These are phyloP conservation scores for Hydractinia symbiolongicarpus DNA, from an alignment of 30 jellyfish, hydroid and myxozoan genomes.

Conservation along the genomic window DNA sequence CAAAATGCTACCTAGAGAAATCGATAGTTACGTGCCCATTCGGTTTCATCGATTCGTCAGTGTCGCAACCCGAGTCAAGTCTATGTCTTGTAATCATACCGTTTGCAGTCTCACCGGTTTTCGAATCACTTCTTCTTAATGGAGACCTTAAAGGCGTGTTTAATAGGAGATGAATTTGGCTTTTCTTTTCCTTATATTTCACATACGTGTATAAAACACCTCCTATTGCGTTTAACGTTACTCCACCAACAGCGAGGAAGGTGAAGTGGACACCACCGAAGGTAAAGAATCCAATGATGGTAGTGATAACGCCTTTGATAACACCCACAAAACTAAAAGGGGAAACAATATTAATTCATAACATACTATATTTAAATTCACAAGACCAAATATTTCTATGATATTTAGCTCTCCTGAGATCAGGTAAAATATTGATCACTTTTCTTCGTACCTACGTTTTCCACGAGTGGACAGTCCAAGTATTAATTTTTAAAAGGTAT, in stretches of 20 bases:
- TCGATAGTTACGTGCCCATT: background rate
- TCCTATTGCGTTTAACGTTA: slow-evolving; percentile 78
- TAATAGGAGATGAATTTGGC: slow-evolving; percentile 17
- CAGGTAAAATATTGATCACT: too few relatives aligned
- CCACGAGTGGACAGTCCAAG: too few relatives aligned
- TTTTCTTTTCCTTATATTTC: slow-evolving; percentile 61
- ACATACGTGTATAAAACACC: slow-evolving; percentile 68
- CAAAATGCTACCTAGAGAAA: background rate
- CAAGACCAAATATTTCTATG: too few relatives aligned
- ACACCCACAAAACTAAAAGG: slow-evolving; percentile 89
- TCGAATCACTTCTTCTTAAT: background rate
- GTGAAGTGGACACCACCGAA: slow-evolving; percentile 93
- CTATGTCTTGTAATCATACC: slow-evolving; percentile 8
- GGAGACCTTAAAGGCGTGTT: background rate
- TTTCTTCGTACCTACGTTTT: too few relatives aligned
- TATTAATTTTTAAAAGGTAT: too few relatives aligned
- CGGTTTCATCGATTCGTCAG: slow-evolving; percentile 1
- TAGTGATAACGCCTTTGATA: slow-evolving; percentile 84
- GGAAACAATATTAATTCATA: background rate
- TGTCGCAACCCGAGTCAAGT: background rate
- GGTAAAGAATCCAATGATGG: slow-evolving; percentile 88
- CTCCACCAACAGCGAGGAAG: slow-evolving; percentile 61
- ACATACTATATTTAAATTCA: background rate
- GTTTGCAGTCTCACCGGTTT: background rate
- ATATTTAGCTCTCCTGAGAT: too few relatives aligned